These are phyloP conservation scores for Drosophila pseudotalamancana DNA, from an alignment of 2,888 invertebrate species.

Conservation along the genomic window DNA sequence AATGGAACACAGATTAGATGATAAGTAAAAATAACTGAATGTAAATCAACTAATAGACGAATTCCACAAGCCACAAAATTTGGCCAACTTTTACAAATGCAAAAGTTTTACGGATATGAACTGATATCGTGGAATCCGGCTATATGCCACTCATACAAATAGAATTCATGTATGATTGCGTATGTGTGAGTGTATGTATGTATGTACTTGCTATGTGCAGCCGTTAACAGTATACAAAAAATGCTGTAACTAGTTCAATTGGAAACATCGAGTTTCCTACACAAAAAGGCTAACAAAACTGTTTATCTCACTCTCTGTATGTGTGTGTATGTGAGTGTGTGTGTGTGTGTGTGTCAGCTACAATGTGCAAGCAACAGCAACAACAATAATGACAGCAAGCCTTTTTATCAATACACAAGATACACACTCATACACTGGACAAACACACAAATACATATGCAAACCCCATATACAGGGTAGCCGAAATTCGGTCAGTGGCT, in stretches of 20 bases:
- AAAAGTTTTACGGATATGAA: not conserved
- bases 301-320: constrained; percentile 49
- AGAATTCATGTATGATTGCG: not conserved
- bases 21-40: constrained; percentile 14
- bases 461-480: constrained; percentile 21
- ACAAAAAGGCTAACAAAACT: constrained; percentile 59
- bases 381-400: constrained; percentile 59
- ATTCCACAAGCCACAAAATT: constrained; percentile 23
- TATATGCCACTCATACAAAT: constrained; percentile 12
- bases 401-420: constrained; percentile 51
- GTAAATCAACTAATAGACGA: constrained; percentile 9
- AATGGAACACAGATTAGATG: constrained; percentile 26
- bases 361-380: constrained; percentile 54
- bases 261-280: constrained; percentile 70
- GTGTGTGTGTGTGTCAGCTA: constrained; percentile 42
- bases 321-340: constrained; percentile 21
- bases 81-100: not conserved
- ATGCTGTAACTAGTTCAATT: constrained; percentile 76
- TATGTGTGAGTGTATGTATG: constrained; percentile 6
- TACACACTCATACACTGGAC: constrained; percentile 15
- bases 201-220: constrained; percentile 25
- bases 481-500: constrained; percentile 77
- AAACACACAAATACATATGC: constrained; percentile 26
- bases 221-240: constrained; percentile 36
- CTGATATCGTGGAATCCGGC: constrained; percentile 19